Percentiles rank a stretch among this genome's conserved stretches.
phyloP scores from a whole-genome alignment of 2,113 vertebrate genomes.

The Empidonax alnorum region DNA sequence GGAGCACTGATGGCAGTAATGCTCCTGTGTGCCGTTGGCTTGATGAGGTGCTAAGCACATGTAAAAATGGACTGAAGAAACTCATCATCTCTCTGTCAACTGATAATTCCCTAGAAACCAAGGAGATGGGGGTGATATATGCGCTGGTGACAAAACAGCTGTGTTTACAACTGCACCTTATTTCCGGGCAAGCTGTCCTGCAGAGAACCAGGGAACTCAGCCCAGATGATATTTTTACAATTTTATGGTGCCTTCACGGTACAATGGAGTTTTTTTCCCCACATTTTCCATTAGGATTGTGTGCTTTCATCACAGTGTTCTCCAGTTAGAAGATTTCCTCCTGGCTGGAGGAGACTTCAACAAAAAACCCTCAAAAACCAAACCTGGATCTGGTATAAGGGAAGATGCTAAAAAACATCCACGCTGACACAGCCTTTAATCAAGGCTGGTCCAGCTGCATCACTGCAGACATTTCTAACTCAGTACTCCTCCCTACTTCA shows the following conservation, averaged over 20 bases:
- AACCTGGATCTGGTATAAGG: background rate
- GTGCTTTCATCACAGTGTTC: background rate
- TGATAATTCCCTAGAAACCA: slow-evolving; percentile 66
- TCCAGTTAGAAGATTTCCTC: background rate
- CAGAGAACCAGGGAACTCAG: background rate
- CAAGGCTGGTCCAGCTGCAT: background rate
- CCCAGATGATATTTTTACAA: background rate
- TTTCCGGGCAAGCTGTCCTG: background rate
- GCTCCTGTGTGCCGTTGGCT: background rate
- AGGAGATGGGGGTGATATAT: slow-evolving; percentile 13
- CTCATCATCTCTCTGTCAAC: background rate
- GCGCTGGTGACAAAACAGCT: background rate
- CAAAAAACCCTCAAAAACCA: background rate
- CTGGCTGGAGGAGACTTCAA: background rate
- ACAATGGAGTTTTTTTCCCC: background rate
- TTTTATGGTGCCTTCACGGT: background rate
- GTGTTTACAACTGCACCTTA: background rate
- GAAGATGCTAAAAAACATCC: background rate
- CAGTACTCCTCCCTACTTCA: background rate
- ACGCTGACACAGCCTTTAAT: background rate
- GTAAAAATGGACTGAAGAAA: slow-evolving; percentile 36
- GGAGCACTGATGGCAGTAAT: background rate
- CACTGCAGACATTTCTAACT: background rate
- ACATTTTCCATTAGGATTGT: background rate
- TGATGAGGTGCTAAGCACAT: background rate